Percentiles rank a stretch among this genome's conserved stretches.
phyloP scores from a whole-genome alignment of 2,888 invertebrate species.

The Sylvicola cinctus region DNA sequence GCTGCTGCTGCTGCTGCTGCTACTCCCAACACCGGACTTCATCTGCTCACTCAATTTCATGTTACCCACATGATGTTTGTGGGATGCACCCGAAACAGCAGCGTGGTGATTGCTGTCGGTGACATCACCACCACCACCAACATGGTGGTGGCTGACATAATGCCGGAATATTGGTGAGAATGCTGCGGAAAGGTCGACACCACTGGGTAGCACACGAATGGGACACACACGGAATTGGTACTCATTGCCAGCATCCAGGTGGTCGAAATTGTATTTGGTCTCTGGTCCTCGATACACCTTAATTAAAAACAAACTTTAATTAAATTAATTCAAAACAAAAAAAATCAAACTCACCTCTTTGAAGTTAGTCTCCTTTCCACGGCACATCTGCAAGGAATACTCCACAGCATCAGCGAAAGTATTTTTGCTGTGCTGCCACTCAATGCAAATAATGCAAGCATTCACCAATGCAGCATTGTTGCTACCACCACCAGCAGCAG shows the following conservation, averaged over 20 bases:
- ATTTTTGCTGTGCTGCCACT: slow-evolving; percentile 40
- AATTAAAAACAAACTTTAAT: slow-evolving; percentile 6
- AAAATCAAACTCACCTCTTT: slow-evolving; percentile 30
- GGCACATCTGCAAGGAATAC: slow-evolving; percentile 52
- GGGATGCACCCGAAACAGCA: background rate
- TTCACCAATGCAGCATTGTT: slow-evolving; percentile 27
- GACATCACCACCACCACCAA: slow-evolving; percentile 6
- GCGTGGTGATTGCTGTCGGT: background rate
- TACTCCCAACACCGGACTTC: slow-evolving; percentile 9
- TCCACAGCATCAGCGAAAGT: slow-evolving; percentile 43
- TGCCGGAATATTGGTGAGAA: slow-evolving; percentile 41
- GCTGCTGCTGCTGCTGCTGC: slow-evolving; percentile 7
- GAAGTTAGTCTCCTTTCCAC: slow-evolving; percentile 37
- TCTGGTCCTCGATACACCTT: slow-evolving; percentile 48
- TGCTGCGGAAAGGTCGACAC: slow-evolving; percentile 39
- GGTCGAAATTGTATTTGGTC: slow-evolving; percentile 37
- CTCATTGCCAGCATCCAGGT: slow-evolving; percentile 52
- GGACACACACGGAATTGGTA: slow-evolving; percentile 63
- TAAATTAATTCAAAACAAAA: slow-evolving; percentile 1
- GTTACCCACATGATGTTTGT: background rate
- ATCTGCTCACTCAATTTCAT: slow-evolving; percentile 3
- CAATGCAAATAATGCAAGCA: slow-evolving; percentile 31
- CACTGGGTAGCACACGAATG: slow-evolving; percentile 38
- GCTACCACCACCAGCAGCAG: slow-evolving; percentile 21
- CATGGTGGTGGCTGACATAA: slow-evolving; percentile 8